Percentiles rank a stretch among this genome's conserved stretches.
phyloP scores from a whole-genome alignment of 2,888 invertebrate genomes.

The Latheticus oryzae region DNA sequence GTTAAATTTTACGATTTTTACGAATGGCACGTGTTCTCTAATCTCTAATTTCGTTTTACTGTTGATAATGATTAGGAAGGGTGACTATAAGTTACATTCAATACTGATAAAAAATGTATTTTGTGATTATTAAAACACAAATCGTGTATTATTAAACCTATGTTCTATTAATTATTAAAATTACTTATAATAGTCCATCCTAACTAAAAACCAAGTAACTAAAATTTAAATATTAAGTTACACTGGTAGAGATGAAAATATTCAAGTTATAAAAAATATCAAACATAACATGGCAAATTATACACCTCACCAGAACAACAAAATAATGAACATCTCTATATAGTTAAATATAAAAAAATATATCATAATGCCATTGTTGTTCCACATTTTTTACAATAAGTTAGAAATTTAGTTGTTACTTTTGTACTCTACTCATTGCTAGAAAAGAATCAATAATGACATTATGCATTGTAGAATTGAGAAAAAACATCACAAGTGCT shows the following conservation, averaged over 20 bases:
- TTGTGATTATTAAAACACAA: conserved; percentile 50
- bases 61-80: too few species aligned
- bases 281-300: conserved; percentile 41
- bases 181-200: conserved; percentile 36
- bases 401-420: conserved; percentile 19
- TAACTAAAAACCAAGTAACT: conserved; percentile 35
- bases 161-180: conserved; percentile 36
- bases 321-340: conserved; percentile 29
- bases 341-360: conserved; percentile 25
- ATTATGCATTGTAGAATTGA: conserved; percentile 6
- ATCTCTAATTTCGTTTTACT: too few species aligned
- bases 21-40: conserved; percentile 8
- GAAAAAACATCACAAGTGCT: conserved; percentile 32
- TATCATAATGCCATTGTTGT: conserved; percentile 15
- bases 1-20: neutral
- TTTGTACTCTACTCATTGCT: conserved; percentile 34
- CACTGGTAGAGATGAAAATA: conserved; percentile 39
- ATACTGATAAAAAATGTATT: conserved; percentile 46
- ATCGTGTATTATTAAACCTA: conserved; percentile 46
- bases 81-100: too few species aligned
- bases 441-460: conserved; percentile 14
- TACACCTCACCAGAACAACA: conserved; percentile 37
- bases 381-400: conserved; percentile 11
- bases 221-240: conserved; percentile 31
- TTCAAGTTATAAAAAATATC: conserved; percentile 44